phyloP scores from a whole-genome alignment of 2,797 vertebrate species.

The Cottoperca gobio region DNA sequence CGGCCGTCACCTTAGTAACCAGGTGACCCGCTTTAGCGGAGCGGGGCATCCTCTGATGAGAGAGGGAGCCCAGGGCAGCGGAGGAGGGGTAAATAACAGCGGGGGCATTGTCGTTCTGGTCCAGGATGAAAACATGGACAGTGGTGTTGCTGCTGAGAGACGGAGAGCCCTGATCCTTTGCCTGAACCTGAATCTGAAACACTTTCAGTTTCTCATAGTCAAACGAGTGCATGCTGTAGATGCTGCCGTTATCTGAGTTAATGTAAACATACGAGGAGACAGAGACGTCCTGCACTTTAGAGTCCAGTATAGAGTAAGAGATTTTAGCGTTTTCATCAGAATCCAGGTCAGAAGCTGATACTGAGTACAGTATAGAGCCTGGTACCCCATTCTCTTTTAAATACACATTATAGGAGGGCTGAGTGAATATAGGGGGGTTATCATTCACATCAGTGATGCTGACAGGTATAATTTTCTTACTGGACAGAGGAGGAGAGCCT shows the following conservation, averaged over 20 bases:
- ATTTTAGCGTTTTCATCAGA: conserved; percentile 74
- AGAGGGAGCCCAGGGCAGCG: conserved; percentile 69
- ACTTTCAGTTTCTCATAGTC: conserved; percentile 83
- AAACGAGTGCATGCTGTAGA: conserved; percentile 86
- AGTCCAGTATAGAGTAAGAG: conserved; percentile 84
- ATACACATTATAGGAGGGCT: conserved; percentile 87
- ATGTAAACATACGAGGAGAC: conserved; percentile 88
- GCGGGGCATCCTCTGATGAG: conserved; percentile 77
- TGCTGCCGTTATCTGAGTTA: conserved; percentile 88
- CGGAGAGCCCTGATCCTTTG: conserved; percentile 80
- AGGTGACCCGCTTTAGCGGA: conserved; percentile 79
- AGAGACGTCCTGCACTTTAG: conserved; percentile 79
- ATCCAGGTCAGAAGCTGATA: conserved; percentile 88
- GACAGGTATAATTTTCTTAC: conserved; percentile 82
- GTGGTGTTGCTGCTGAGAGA: conserved; percentile 77
- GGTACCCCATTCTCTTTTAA: conserved; percentile 88
- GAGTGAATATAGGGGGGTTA: conserved; percentile 85
- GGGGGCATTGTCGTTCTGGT: conserved; percentile 84
- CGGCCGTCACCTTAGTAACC: conserved; percentile 84
- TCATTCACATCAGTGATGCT: conserved; percentile 91
- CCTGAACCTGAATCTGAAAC: conserved; percentile 80
- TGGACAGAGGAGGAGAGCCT: conserved; percentile 84
- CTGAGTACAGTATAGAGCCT: conserved; percentile 86
- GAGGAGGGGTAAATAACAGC: conserved; percentile 82
- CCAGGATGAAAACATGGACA: conserved; percentile 81